Base-by-base conservation (phyloP, 2,797 vertebrate genomes). In the Pseudochaenichthys georgianus region DNA sequence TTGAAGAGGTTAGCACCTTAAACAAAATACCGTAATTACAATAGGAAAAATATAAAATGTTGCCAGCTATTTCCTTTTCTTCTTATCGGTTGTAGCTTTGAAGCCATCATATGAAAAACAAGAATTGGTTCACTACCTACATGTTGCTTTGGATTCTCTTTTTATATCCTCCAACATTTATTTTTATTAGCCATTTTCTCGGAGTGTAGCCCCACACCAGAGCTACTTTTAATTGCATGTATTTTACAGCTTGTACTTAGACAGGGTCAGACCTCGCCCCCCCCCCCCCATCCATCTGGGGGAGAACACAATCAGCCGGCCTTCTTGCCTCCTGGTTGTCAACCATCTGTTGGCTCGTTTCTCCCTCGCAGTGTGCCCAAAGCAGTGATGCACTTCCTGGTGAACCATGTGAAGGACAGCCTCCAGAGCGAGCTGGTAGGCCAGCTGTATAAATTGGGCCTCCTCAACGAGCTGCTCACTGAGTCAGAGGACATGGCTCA, bases 401-500 rank as follows among this genome's bases (percentile, higher is more conserved):
- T 99, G 81, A 99, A 99, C 93, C 96, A 99, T 0, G 98, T 99
- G 88, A 99, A 99, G 87, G 98, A 99, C 85, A 96, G 95, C 85
- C 96, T 99, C 75, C 98, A 99, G 94, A 99, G 98, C 62, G 98
- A 99, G 92, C 93, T 99, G 85, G 98, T 99, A 60, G 98, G 98
- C 42, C 97, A 99, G 90, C 94, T 99, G 21, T 99, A 99, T 78
- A 99, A 98, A 85, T 96, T 97, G 0, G 95, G 96, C 69, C 91
- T 99, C 84, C 85, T 99, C 86, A 97, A 97, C 48, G 97, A 99
- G 47, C 95, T 99, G 71, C 96, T 99, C 76, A 99, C 98, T 0
- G 98, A 99, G 88, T 99, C 98, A 0, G 98, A 99, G 90, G 98
- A 99, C 89, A 99, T 99, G 98, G 98, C 98, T 43, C 98, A 99